Conservation (phyloP, 2,888 invertebrate species). For the Megaustenia siamemsis region DNA sequence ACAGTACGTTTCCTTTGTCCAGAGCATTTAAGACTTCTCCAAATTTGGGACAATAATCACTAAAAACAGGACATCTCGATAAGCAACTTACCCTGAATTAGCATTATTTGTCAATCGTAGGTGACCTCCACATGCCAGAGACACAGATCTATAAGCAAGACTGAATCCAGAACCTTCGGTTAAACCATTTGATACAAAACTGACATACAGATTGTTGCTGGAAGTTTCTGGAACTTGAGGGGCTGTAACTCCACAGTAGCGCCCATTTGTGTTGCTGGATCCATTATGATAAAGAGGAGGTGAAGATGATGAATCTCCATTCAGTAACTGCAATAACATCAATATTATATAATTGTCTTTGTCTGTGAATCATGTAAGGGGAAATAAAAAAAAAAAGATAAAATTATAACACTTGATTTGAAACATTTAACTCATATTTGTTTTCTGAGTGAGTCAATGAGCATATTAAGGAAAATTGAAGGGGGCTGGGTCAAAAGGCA, state of each 20-base stretch:
- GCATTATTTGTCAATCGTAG: neutral
- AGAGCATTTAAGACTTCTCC: too few species aligned
- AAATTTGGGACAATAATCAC: too few species aligned
- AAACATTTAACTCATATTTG: too few species aligned
- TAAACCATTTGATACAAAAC: constrained; percentile 88
- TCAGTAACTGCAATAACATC: constrained; percentile 86
- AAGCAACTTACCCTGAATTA: constrained; percentile 34
- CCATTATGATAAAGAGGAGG: constrained; percentile 83
- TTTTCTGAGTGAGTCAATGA: too few species aligned
- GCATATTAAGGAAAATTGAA: too few species aligned
- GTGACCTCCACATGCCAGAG: constrained; percentile 86
- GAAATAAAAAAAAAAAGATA: too few species aligned
- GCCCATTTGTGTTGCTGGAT: constrained; percentile 82
- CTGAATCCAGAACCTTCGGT: constrained; percentile 79
- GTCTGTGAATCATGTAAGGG: too few species aligned
- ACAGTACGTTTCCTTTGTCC: too few species aligned
- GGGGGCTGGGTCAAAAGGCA: too few species aligned
- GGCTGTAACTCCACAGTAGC: constrained; percentile 95
- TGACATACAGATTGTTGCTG: constrained; percentile 91
- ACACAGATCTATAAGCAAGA: constrained; percentile 74
- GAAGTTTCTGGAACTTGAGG: constrained; percentile 91
- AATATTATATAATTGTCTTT: too few species aligned
- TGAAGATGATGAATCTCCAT: constrained; percentile 87
- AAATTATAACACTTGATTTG: too few species aligned
- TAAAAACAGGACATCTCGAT: too few species aligned